Evolutionary conservation across 2,113 vertebrate species (phyloP).

Genomic region (Noctilio leporinus): DNA sequence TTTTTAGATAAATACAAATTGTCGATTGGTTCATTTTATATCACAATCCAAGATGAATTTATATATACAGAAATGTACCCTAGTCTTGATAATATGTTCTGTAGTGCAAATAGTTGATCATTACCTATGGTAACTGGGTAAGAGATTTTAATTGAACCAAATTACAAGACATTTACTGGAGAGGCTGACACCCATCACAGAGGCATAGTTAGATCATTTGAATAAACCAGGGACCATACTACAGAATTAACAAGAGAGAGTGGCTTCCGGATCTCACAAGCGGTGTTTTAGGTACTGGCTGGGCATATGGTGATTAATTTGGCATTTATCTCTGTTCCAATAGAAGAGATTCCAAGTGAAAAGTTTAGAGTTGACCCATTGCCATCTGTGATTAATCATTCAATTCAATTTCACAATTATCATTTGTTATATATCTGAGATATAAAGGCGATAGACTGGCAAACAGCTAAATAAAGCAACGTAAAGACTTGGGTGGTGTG

Average conservation of each 20-base stretch:
- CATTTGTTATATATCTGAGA: neutral
- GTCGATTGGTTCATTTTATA: neutral
- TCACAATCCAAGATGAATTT: neutral
- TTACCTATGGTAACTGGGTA: neutral
- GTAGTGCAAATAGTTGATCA: neutral
- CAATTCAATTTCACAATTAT: neutral
- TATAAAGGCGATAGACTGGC: neutral
- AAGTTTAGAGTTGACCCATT: neutral
- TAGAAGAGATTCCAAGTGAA: neutral
- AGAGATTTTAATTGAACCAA: neutral
- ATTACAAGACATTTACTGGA: constrained; percentile 3
- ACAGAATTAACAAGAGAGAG: neutral
- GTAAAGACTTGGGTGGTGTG: neutral
- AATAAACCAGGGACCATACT: neutral
- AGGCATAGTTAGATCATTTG: neutral
- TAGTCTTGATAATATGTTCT: neutral
- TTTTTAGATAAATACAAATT: constrained; percentile 21
- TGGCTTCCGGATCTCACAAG: neutral
- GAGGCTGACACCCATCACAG: neutral
- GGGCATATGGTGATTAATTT: neutral
- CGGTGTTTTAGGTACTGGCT: neutral
- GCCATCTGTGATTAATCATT: neutral
- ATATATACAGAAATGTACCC: neutral
- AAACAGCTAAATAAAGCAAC: constrained; percentile 9
- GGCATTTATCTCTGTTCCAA: neutral